A percentile compares a stretch with the other conserved stretches of the same genome.
phyloP scores from a whole-genome alignment of 2,797 vertebrate genomes.

The Galaxias olidus region DNA sequence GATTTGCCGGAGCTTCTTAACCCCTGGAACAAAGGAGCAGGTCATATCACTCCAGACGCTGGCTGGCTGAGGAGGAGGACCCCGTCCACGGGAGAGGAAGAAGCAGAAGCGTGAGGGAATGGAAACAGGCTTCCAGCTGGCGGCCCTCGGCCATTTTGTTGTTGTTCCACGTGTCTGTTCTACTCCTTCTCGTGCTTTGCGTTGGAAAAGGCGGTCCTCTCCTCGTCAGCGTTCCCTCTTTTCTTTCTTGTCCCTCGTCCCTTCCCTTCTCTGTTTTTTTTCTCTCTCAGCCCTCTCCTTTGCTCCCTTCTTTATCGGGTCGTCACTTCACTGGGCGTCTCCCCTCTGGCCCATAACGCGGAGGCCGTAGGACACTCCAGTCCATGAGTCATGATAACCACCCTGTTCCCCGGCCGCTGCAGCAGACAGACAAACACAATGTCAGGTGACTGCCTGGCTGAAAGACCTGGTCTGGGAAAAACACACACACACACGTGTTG shows the following conservation, averaged over 20 bases:
- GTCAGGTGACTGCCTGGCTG: constrained; percentile 30
- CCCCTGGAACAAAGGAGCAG: constrained; percentile 8
- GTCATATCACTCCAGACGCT: not conserved
- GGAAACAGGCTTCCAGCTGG: too few species aligned
- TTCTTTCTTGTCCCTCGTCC: not conserved
- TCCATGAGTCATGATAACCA: constrained; percentile 75
- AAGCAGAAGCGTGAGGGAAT: too few species aligned
- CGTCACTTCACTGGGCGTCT: constrained; percentile 36
- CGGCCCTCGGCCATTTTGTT: too few species aligned
- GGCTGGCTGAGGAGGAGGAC: not conserved
- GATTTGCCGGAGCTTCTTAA: constrained; percentile 48
- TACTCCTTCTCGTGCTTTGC: constrained; percentile 7
- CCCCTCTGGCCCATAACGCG: constrained; percentile 17
- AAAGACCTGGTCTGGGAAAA: constrained; percentile 8
- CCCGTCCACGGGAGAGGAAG: not conserved
- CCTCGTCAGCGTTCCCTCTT: not conserved
- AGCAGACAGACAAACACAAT: constrained; percentile 30
- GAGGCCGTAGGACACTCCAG: constrained; percentile 63
- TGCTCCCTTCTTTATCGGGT: constrained; percentile 17
- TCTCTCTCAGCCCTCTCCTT: not conserved
- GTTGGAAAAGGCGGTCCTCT: constrained; percentile 25
- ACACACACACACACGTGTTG: not conserved
- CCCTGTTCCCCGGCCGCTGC: constrained; percentile 53
- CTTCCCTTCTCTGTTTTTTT: not conserved
- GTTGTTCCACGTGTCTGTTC: not conserved